These are phyloP conservation scores for Noctua comes DNA, from an alignment of 2,888 invertebrate species.

Conservation along the genomic window DNA sequence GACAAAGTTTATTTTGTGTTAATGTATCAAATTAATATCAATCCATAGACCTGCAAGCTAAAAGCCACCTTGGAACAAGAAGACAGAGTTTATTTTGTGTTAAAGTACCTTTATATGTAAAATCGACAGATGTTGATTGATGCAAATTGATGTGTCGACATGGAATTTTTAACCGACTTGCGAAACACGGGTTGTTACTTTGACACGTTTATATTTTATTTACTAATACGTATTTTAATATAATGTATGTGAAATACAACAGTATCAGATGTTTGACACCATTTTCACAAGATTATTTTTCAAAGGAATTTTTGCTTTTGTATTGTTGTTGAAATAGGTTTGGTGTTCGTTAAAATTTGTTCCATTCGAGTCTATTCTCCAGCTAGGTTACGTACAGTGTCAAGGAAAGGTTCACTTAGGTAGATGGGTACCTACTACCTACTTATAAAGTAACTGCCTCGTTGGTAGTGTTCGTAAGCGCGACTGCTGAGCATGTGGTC, in stretches of 20 bases:
- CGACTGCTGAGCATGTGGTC: too few relatives aligned
- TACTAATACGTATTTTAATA: slow-evolving; percentile 38
- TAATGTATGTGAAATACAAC: slow-evolving; percentile 4
- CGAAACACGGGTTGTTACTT: slow-evolving; percentile 54
- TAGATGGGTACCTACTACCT: too few relatives aligned
- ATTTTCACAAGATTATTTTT: slow-evolving; percentile 8
- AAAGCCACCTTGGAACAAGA: slow-evolving; percentile 4
- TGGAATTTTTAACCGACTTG: slow-evolving; percentile 62
- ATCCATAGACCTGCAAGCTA: neutral
- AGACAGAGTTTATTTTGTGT: slow-evolving; percentile 9
- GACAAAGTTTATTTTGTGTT: slow-evolving; percentile 19
- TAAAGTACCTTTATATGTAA: slow-evolving; percentile 23
- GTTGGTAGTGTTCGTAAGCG: too few relatives aligned
- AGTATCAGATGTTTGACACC: slow-evolving; percentile 31
- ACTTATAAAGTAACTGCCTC: too few relatives aligned
- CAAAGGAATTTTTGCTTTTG: neutral
- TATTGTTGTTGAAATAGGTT: neutral
- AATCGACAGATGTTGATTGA: slow-evolving; percentile 63
- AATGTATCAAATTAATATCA: neutral
- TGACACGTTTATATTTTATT: slow-evolving; percentile 48
- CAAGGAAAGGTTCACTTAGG: too few relatives aligned
- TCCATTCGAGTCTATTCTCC: neutral
- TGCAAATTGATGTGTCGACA: slow-evolving; percentile 67
- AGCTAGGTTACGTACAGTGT: too few relatives aligned
- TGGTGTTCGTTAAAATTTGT: neutral